phyloP scores from a whole-genome alignment of 2,113 vertebrate species.

The Cardinalis cardinalis region DNA sequence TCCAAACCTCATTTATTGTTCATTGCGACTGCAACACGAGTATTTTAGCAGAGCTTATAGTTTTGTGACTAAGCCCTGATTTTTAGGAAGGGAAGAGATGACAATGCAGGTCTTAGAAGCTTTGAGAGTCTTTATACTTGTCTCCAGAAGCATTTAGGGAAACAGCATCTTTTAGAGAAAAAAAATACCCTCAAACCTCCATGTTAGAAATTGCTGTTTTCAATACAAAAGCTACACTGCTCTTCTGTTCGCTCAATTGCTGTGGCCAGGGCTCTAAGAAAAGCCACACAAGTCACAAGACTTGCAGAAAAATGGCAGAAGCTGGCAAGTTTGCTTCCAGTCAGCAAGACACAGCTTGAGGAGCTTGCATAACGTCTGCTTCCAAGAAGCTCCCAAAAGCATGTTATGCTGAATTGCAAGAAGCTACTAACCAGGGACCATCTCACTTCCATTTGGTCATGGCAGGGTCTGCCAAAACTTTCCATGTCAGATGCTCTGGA shows the following conservation, averaged over 20 bases:
- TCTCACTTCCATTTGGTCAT: conserved; percentile 18
- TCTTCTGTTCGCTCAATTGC: not conserved
- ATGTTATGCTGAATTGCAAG: not conserved
- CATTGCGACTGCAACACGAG: not conserved
- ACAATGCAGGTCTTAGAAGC: not conserved
- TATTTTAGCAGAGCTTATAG: not conserved
- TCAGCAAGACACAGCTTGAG: conserved; percentile 42
- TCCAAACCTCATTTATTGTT: conserved; percentile 23
- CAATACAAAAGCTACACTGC: not conserved
- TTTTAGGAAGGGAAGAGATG: not conserved
- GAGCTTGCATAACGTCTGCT: conserved; percentile 30
- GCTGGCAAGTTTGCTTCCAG: conserved; percentile 28
- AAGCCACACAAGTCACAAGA: conserved; percentile 50
- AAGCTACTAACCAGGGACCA: conserved; percentile 28
- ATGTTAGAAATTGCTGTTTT: not conserved
- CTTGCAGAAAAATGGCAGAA: conserved; percentile 42
- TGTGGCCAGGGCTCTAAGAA: conserved; percentile 15
- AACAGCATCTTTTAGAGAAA: not conserved
- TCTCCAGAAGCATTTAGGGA: not conserved
- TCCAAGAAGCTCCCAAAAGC: conserved; percentile 23
- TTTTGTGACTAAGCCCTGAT: not conserved
- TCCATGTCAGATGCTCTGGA: not conserved
- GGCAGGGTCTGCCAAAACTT: conserved; percentile 17
- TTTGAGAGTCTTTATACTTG: not conserved
- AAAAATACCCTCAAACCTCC: not conserved